These are phyloP conservation scores for Abrostola tripartita DNA, from an alignment of 2,888 invertebrate genomes.

Conservation along the genomic window DNA sequence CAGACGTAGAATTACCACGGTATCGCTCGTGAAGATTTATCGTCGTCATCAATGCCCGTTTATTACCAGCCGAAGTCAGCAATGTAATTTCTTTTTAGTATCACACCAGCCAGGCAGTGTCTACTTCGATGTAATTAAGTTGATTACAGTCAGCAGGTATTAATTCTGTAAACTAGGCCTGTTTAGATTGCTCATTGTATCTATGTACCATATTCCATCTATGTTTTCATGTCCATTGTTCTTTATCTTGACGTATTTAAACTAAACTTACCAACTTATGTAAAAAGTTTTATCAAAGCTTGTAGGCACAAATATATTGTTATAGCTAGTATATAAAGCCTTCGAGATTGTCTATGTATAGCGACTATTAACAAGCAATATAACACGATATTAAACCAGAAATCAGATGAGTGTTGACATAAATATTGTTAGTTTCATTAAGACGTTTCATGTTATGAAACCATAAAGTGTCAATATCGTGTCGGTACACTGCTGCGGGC, in stretches of 20 bases:
- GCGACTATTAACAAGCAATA: constrained; percentile 10
- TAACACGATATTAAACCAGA: constrained; percentile 16
- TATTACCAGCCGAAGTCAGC: constrained; percentile 19
- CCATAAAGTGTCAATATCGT: constrained; percentile 59
- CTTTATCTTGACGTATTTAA: constrained; percentile 11
- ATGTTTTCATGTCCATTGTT: constrained; percentile 6
- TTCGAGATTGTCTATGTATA: constrained; percentile 8
- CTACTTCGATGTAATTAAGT: constrained; percentile 43
- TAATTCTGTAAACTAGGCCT: background rate
- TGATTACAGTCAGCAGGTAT: constrained; percentile 8
- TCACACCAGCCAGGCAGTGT: constrained; percentile 23
- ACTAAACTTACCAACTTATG: constrained; percentile 18
- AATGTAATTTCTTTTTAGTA: constrained; percentile 47
- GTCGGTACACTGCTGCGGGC: constrained; percentile 32
- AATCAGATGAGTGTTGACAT: constrained; percentile 32
- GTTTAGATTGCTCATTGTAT: no score
- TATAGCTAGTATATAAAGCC: constrained; percentile 9
- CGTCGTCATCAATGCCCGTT: constrained; percentile 28
- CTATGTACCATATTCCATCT: background rate
- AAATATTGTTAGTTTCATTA: constrained; percentile 42
- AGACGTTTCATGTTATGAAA: constrained; percentile 57
- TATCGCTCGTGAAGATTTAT: constrained; percentile 29
- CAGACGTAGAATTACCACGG: constrained; percentile 1
- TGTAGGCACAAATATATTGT: constrained; percentile 14
- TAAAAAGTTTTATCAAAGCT: constrained; percentile 29